Evolutionary conservation across 2,888 invertebrate species (phyloP).

Genomic region (Beris chalybata): DNA sequence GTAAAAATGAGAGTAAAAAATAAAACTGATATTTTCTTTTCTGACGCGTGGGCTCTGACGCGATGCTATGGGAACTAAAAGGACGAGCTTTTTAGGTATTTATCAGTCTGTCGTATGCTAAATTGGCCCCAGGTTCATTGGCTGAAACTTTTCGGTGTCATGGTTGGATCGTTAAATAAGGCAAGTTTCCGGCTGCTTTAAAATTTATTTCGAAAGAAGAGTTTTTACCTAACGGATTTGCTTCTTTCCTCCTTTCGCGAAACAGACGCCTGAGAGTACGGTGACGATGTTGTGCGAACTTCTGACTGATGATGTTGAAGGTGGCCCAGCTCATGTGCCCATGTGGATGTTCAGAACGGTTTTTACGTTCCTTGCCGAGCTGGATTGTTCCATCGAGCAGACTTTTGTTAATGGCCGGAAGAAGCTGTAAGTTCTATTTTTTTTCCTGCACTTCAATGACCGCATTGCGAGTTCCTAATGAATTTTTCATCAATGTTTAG

Average conservation of each 20-base stretch:
- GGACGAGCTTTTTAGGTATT: slow-evolving; percentile 60
- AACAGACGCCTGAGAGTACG: slow-evolving; percentile 71
- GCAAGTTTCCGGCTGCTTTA: slow-evolving; percentile 50
- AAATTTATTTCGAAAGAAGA: slow-evolving; percentile 14
- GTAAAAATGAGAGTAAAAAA: neutral
- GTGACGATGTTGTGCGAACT: slow-evolving; percentile 81
- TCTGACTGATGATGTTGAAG: slow-evolving; percentile 80
- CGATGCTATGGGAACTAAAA: slow-evolving; percentile 26
- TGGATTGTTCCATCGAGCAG: slow-evolving; percentile 55
- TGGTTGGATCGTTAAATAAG: slow-evolving; percentile 68
- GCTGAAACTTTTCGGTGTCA: slow-evolving; percentile 73
- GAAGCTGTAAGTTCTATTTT: slow-evolving; percentile 41
- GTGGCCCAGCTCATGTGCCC: slow-evolving; percentile 76
- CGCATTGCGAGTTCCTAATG: slow-evolving; percentile 12
- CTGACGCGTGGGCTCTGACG: neutral
- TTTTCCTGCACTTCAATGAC: neutral
- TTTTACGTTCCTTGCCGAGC: slow-evolving; percentile 61
- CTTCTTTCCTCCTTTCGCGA: slow-evolving; percentile 36
- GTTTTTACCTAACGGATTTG: slow-evolving; percentile 3
- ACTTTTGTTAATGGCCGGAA: slow-evolving; percentile 42
- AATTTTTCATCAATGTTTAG: slow-evolving; percentile 38
- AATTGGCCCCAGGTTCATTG: slow-evolving; percentile 62
- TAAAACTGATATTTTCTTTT: slow-evolving; percentile 1
- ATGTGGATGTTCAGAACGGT: slow-evolving; percentile 64
- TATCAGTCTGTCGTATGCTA: slow-evolving; percentile 66